These are phyloP conservation scores for Cyanoramphus novaezelandiae DNA, from an alignment of 2,113 vertebrate species.

Conservation along the genomic window DNA sequence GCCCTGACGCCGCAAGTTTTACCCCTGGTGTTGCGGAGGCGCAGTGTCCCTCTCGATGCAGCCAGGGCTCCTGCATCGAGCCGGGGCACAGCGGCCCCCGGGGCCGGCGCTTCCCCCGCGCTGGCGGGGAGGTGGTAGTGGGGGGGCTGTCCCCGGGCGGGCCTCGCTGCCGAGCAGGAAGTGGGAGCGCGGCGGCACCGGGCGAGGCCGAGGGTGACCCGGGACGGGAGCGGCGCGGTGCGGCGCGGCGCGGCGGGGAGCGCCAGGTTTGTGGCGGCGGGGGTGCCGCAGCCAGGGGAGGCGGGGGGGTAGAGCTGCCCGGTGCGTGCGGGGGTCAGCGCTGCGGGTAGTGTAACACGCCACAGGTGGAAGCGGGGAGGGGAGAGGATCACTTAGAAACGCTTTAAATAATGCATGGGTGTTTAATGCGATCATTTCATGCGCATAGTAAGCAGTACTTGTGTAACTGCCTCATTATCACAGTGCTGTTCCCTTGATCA, in stretches of 20 bases:
- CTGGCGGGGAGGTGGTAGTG: background rate
- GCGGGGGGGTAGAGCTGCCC: background rate
- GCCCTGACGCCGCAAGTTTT: background rate
- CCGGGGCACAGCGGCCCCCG: background rate
- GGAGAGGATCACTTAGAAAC: background rate
- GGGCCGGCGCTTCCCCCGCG: too few relatives aligned
- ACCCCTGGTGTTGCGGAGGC: rapidly evolving
- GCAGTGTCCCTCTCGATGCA: background rate
- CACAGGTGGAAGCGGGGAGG: background rate
- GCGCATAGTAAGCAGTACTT: constrained; percentile 23
- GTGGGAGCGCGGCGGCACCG: background rate
- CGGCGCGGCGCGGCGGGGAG: background rate
- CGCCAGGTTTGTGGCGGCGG: background rate
- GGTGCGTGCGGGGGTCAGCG: background rate
- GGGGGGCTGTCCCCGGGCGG: background rate
- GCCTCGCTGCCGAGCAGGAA: background rate
- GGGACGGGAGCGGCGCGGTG: background rate
- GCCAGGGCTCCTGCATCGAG: background rate
- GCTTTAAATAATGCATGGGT: constrained; percentile 2
- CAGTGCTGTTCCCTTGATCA: constrained; percentile 17
- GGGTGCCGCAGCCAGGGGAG: background rate
- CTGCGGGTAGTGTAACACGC: background rate
- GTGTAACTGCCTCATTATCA: constrained; percentile 34
- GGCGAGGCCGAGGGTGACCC: background rate
- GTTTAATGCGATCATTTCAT: constrained; percentile 8